A percentile compares a stretch with the other conserved stretches of the same genome.
Evolutionary conservation across 2,888 invertebrate genomes (phyloP).

Genomic region (Chymomyza fuscimana): DNA sequence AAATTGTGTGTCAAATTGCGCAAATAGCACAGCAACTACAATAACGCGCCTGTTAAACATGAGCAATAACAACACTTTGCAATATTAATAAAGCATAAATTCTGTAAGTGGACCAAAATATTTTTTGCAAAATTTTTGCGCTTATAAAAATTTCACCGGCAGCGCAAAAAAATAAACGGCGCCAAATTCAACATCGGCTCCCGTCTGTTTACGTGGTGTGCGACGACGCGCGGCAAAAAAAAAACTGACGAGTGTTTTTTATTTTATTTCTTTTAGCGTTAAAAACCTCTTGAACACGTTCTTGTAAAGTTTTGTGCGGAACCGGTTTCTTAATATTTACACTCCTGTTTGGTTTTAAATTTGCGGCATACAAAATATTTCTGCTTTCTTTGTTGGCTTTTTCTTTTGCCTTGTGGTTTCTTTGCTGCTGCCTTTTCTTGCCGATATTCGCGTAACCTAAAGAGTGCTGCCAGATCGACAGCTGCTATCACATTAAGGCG

Average conservation of each 20-base stretch:
- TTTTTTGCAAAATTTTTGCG: not conserved
- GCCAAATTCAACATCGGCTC: slow-evolving; percentile 60
- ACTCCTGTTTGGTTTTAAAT: slow-evolving; percentile 18
- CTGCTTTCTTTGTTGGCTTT: slow-evolving; percentile 33
- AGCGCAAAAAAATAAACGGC: slow-evolving; percentile 52
- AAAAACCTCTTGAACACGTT: slow-evolving; percentile 4
- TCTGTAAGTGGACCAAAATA: not conserved
- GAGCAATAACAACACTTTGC: slow-evolving; percentile 9
- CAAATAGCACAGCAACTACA: slow-evolving; percentile 20
- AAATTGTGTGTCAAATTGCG: slow-evolving; percentile 42
- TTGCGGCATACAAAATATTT: slow-evolving; percentile 17
- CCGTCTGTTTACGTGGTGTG: slow-evolving; percentile 68
- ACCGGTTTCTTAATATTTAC: slow-evolving; percentile 29
- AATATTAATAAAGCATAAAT: not conserved
- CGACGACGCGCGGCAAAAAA: slow-evolving; percentile 5
- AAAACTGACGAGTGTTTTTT: slow-evolving; percentile 38
- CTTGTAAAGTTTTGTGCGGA: slow-evolving; percentile 5
- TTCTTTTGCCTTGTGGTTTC: slow-evolving; percentile 27
- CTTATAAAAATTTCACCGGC: slow-evolving; percentile 53
- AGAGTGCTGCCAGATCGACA: slow-evolving; percentile 26
- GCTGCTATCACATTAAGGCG: slow-evolving; percentile 10
- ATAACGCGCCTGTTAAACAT: slow-evolving; percentile 46
- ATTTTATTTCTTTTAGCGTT: not conserved
- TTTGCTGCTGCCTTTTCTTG: slow-evolving; percentile 40
- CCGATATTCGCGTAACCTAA: slow-evolving; percentile 59